These are phyloP conservation scores for Paramisgurnus dabryanus DNA, from an alignment of 2,113 vertebrate genomes.

Conservation along the genomic window DNA sequence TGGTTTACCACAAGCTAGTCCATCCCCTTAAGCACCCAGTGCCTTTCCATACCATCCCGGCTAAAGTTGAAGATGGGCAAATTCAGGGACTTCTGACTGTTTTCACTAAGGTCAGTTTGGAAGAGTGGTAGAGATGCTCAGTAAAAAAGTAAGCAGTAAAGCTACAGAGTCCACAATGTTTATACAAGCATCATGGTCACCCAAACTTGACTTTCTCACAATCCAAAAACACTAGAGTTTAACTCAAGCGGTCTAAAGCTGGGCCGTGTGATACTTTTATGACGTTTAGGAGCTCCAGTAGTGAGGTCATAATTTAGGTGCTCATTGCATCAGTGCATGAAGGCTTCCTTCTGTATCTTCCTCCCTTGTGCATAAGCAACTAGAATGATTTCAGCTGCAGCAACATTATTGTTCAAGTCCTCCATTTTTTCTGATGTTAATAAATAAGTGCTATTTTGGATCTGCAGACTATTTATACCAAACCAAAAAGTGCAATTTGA, in stretches of 20 bases:
- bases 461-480: not conserved
- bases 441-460: not conserved
- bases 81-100: conserved; percentile 84
- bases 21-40: conserved; percentile 90
- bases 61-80: conserved; percentile 92
- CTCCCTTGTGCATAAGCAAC: conserved; percentile 83
- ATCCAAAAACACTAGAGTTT: conserved; percentile 80
- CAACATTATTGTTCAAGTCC: conserved; percentile 63
- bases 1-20: conserved; percentile 84
- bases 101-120: conserved; percentile 90
- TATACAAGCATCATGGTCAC: conserved; percentile 62
- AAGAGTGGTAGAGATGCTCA: conserved; percentile 92
- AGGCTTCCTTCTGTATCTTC: conserved; percentile 79
- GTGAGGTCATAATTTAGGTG: conserved; percentile 82
- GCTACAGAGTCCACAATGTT: conserved; percentile 89
- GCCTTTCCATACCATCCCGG: conserved; percentile 91
- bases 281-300: conserved; percentile 74
- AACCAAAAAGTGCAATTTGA: not conserved
- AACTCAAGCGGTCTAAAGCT: conserved; percentile 72
- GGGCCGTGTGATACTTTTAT: conserved; percentile 67
- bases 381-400: conserved; percentile 82
- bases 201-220: conserved; percentile 82
- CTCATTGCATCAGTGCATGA: conserved; percentile 84
- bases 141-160: no score
- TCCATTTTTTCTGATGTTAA: conserved; percentile 14